phyloP scores from a whole-genome alignment of 1,140 invertebrate genomes.

The Papilio polytes region DNA sequence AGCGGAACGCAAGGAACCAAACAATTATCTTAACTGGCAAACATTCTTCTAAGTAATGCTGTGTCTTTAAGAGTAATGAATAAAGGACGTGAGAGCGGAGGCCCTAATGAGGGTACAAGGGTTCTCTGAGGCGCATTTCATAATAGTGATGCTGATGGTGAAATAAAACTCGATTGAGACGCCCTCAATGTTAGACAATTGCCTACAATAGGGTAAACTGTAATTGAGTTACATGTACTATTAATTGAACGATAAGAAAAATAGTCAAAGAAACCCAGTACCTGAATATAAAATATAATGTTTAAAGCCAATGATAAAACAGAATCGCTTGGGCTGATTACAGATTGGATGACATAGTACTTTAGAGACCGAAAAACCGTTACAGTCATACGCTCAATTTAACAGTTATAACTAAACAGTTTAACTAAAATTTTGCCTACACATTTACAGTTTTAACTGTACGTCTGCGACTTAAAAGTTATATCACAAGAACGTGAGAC shows the following conservation, averaged over 20 bases:
- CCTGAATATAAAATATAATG: no score
- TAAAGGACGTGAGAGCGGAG: slow-evolving; percentile 39
- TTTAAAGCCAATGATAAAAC: neutral
- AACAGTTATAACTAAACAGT: no score
- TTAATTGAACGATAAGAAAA: neutral
- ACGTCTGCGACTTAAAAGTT: no score
- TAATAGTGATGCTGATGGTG: slow-evolving; percentile 30
- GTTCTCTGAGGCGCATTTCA: slow-evolving; percentile 32
- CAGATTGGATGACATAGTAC: no score
- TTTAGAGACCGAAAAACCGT: no score
- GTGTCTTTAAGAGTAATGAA: slow-evolving; percentile 41
- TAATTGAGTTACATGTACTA: neutral
- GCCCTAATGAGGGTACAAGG: slow-evolving; percentile 37
- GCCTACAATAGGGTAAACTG: neutral
- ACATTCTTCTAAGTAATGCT: slow-evolving; percentile 40
- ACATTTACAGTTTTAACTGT: no score
- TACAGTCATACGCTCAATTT: no score
- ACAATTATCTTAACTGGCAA: slow-evolving; percentile 40
- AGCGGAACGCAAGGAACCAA: slow-evolving; percentile 36
- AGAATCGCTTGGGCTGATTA: no score
- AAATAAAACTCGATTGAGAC: slow-evolving; percentile 35
- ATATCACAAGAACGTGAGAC: neutral
- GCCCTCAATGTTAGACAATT: slow-evolving; percentile 9
- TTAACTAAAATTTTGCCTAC: no score
- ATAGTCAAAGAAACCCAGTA: neutral